phyloP scores from a whole-genome alignment of 2,113 vertebrate species.

The Haemorhous mexicanus region DNA sequence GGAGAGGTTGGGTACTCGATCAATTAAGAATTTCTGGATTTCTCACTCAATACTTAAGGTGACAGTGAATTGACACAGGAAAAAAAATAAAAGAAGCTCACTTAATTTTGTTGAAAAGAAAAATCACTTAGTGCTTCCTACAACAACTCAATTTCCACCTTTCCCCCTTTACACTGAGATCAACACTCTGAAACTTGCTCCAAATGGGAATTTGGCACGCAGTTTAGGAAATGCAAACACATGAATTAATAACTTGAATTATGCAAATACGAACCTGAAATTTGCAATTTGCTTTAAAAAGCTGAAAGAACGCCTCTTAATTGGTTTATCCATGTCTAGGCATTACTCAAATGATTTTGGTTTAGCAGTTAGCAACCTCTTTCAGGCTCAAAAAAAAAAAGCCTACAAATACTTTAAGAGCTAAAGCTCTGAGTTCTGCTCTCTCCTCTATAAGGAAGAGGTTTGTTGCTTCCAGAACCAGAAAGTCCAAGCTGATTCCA shows the following conservation, averaged over 20 bases:
- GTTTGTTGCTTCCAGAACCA: neutral
- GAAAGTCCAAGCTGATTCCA: neutral
- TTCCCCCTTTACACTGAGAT: neutral
- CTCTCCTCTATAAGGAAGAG: neutral
- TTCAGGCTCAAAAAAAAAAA: neutral
- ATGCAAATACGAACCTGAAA: neutral
- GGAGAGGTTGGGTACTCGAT: neutral
- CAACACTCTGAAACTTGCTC: neutral
- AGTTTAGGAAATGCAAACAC: neutral
- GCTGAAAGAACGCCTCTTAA: neutral
- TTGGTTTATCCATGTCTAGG: neutral
- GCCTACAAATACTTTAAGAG: neutral
- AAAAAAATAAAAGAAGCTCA: neutral
- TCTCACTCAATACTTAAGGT: neutral
- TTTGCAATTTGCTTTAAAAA: neutral
- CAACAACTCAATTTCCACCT: neutral
- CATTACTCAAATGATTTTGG: neutral
- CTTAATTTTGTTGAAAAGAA: neutral
- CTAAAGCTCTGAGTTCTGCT: neutral
- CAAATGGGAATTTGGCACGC: neutral
- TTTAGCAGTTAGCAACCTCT: neutral
- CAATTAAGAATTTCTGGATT: neutral
- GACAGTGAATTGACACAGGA: neutral
- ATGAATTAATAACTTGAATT: constrained; percentile 6
- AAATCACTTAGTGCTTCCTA: neutral